Evolutionary conservation across 2,888 invertebrate genomes (phyloP), one percentile per base, ranked within the genome.

Genomic region (Lasioglossum leucozonium): DNA sequence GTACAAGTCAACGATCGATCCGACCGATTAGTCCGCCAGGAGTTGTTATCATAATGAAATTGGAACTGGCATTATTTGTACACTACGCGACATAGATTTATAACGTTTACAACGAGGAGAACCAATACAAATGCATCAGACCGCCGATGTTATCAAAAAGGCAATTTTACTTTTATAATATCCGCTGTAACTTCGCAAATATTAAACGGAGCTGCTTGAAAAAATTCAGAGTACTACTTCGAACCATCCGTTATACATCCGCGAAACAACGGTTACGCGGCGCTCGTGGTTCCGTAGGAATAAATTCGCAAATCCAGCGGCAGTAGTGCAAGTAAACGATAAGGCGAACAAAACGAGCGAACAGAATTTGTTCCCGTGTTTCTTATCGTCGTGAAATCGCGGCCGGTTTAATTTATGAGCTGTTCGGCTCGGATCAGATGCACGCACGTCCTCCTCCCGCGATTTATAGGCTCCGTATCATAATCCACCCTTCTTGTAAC

Each of bases 381-480:
- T 26, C 74, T 40, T 74, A 74, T 74, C 51, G 37, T 73, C 18
- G n/a, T 42, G 37, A 18, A 40, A 62, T 26, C 58, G 58, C 40
- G 8, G 26, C 16, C 62, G 62, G 22, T 67, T 73, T 65, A 77
- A 83, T 84, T 84, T 55, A 72, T 55, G 51, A 40, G 40, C 58
- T 30, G 62, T 73, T 55, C 67, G 30, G 34, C 42, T 67, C 11
- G 30, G 47, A 77, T 62, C 76, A 26, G 65, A 85, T 82, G 74
- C 75, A 69, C 79, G 79, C 72, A 34, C 47, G 76, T 73, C 72
- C 47, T 73, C 72, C 47, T 44, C 42, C 78, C 8, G 26, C 58
- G 76, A 85, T 86, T 82, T 77, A 82, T 82, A 44, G 55, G n/a
- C 10, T 5, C n/a, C 16, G 55, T 73, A 47, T 83, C 67, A 55